Conservation (phyloP, 2,113 vertebrate genomes). For the Nibea albiflora region DNA sequence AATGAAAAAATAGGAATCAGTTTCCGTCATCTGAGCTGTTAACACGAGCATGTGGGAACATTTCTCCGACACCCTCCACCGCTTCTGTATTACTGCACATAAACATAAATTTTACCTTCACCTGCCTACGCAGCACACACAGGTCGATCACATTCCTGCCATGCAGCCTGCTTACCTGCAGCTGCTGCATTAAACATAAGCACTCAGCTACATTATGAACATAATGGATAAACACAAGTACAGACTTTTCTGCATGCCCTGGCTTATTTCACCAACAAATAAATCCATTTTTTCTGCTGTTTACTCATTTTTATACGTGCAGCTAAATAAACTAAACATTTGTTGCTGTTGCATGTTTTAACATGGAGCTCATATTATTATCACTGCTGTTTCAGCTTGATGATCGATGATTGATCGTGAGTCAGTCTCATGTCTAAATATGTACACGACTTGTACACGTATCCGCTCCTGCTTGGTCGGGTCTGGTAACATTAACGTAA, state of each 20-base stretch:
- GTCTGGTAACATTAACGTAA: neutral
- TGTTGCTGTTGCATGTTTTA: neutral
- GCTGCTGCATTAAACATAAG: conserved; percentile 34
- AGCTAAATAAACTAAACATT: conserved; percentile 10
- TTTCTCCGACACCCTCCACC: conserved; percentile 18
- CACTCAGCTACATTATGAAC: neutral
- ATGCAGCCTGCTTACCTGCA: conserved; percentile 21
- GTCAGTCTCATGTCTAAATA: neutral
- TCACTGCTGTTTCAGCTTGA: neutral
- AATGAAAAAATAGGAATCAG: neutral
- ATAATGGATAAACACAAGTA: neutral
- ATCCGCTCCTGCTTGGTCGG: neutral
- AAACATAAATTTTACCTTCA: neutral
- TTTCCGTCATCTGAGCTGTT: neutral
- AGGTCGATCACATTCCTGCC: conserved; percentile 9
- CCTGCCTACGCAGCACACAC: conserved; percentile 13
- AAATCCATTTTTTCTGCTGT: neutral
- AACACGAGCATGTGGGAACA: neutral
- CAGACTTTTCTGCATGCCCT: neutral
- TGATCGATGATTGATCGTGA: too few relatives aligned
- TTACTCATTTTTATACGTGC: conserved; percentile 18
- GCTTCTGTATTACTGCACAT: neutral
- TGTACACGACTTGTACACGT: too few relatives aligned
- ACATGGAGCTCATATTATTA: neutral
- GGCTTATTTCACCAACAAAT: neutral